phyloP scores from a whole-genome alignment of 2,888 invertebrate genomes.

The Chrysolina haemoptera region DNA sequence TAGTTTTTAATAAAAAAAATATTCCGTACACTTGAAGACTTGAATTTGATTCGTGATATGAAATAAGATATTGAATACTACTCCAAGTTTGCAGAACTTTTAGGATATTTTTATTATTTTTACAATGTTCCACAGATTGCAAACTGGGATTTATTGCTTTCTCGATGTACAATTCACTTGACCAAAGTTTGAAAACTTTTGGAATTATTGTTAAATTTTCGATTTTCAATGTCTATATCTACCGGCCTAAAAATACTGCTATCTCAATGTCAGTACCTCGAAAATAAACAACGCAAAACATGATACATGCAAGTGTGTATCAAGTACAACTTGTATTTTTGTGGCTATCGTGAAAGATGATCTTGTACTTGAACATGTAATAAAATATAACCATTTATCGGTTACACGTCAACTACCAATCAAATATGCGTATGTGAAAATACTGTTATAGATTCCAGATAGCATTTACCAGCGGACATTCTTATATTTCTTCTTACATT shows the following conservation, averaged over 20 bases:
- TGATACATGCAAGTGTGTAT: conserved; percentile 49
- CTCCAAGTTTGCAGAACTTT: too few relatives aligned
- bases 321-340: conserved; percentile 49
- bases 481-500: conserved; percentile 30
- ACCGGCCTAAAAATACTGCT: conserved; percentile 34
- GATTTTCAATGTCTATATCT: too few relatives aligned
- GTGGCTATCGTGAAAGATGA: conserved; percentile 50
- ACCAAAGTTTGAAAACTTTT: too few relatives aligned
- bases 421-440: conserved; percentile 59
- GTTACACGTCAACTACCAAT: conserved; percentile 60
- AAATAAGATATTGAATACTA: too few relatives aligned
- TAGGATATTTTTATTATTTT: too few relatives aligned
- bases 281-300: conserved; percentile 43
- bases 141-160: too few relatives aligned
- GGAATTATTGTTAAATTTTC: too few relatives aligned
- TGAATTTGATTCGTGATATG: too few relatives aligned
- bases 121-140: too few relatives aligned
- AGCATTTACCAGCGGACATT: conserved; percentile 50
- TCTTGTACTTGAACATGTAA: conserved; percentile 56
- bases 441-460: conserved; percentile 59
- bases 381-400: conserved; percentile 62
- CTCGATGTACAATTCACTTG: too few relatives aligned
- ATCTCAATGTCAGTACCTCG: conserved; percentile 36
- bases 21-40: too few relatives aligned
- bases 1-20: too few relatives aligned